phyloP scores from a whole-genome alignment of 2,888 invertebrate genomes.

The Megamerina dolium region DNA sequence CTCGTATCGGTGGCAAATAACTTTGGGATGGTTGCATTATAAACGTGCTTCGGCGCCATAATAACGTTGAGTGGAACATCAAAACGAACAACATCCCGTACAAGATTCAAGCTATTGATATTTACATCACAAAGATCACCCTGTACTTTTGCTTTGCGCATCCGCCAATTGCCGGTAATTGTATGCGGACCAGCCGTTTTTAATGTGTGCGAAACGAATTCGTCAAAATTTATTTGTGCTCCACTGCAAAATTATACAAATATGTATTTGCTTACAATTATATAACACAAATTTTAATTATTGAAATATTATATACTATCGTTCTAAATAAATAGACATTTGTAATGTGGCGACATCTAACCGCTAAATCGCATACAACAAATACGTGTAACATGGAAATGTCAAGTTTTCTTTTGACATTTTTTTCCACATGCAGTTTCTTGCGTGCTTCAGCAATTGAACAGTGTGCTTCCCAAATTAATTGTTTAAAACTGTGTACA shows the following conservation, averaged over 20 bases:
- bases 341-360: background rate
- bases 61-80: slow-evolving; percentile 46
- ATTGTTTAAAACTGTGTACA: too few relatives aligned
- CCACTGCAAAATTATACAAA: slow-evolving; percentile 23
- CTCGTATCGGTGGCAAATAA: slow-evolving; percentile 38
- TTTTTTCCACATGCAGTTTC: background rate
- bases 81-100: slow-evolving; percentile 51
- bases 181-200: slow-evolving; percentile 48
- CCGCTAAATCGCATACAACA: background rate
- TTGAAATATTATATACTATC: too few relatives aligned
- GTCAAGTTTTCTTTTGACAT: background rate
- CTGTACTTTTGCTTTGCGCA: slow-evolving; percentile 26
- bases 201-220: slow-evolving; percentile 48
- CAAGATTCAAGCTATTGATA: slow-evolving; percentile 53
- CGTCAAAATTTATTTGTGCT: slow-evolving; percentile 38
- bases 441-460: too few relatives aligned
- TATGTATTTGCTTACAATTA: background rate
- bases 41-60: slow-evolving; percentile 48
- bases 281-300: too few relatives aligned
- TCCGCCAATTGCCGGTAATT: slow-evolving; percentile 42
- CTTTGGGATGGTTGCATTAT: slow-evolving; percentile 42
- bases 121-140: slow-evolving; percentile 41
- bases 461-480: too few relatives aligned
- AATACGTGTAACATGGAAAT: background rate
- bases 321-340: background rate